These are phyloP conservation scores for Adrianichthys oophorus DNA, from an alignment of 2,797 vertebrate species.

Conservation along the genomic window DNA sequence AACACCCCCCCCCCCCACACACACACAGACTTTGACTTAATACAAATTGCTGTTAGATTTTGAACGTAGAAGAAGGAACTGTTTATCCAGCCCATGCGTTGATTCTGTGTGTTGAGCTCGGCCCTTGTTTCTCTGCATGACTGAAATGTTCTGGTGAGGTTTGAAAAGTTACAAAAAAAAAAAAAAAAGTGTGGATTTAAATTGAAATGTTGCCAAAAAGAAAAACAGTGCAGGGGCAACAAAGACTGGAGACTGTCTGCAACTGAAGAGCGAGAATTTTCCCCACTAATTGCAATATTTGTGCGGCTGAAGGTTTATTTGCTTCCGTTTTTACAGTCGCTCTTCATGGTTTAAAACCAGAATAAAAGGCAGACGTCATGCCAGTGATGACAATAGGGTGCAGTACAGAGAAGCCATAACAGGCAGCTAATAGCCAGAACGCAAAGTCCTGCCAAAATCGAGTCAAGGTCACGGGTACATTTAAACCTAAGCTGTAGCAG, in stretches of 20 bases:
- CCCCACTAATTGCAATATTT: conserved; percentile 17
- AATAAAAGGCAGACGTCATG: conserved; percentile 21
- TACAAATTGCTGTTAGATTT: conserved; percentile 45
- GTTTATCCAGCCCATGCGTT: conserved; percentile 42
- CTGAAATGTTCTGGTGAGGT: conserved; percentile 55
- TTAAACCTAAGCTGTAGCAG: conserved; percentile 42
- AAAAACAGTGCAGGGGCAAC: neutral
- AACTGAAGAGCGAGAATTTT: conserved; percentile 23
- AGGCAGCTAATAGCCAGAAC: conserved; percentile 37
- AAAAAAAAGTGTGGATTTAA: neutral
- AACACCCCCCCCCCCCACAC: conserved; percentile 13
- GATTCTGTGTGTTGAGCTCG: conserved; percentile 47
- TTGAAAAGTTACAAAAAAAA: conserved; percentile 18
- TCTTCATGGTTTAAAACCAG: conserved; percentile 38
- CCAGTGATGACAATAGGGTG: conserved; percentile 28
- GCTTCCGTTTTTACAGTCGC: conserved; percentile 10
- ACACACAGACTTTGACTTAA: neutral
- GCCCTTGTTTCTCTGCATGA: conserved; percentile 67
- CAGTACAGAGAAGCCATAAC: conserved; percentile 32
- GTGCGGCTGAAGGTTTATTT: conserved; percentile 10
- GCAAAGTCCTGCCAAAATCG: conserved; percentile 53
- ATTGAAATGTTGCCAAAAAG: neutral
- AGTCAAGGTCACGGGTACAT: conserved; percentile 59
- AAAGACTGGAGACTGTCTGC: neutral
- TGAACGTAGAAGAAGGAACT: conserved; percentile 37